Conservation (phyloP, 23 tunicate species). For the Corella eumyota region DNA sequence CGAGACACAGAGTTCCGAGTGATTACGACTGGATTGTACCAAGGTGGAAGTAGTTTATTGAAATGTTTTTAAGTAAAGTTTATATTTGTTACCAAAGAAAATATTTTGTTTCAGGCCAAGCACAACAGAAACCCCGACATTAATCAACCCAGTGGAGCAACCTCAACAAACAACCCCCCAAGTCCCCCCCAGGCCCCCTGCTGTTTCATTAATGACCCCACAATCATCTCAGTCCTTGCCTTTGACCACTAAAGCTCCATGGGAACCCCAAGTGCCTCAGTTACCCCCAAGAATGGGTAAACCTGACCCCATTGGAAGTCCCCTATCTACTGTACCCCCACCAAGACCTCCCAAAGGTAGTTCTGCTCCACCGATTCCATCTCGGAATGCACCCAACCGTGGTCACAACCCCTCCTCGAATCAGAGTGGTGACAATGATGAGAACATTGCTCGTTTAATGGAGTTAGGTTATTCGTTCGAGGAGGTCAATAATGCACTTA, state of each 20-base stretch:
- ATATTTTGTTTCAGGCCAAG: slow-evolving; percentile 1
- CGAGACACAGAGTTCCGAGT: slow-evolving; percentile 55
- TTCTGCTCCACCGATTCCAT: slow-evolving; percentile 18
- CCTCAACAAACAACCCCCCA: too few species aligned
- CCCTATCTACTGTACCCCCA: slow-evolving; percentile 18
- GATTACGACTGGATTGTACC: slow-evolving; percentile 88
- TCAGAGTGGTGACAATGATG: slow-evolving; percentile 22
- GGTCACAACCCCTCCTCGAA: slow-evolving; percentile 6
- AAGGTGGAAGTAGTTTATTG: slow-evolving; percentile 8
- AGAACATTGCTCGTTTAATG: slow-evolving; percentile 83
- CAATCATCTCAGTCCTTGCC: too few species aligned
- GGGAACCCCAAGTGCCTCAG: too few species aligned
- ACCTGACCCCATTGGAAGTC: background rate
- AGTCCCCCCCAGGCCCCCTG: too few species aligned
- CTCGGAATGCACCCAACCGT: background rate
- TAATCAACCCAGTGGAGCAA: background rate
- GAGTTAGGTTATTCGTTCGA: slow-evolving; percentile 83
- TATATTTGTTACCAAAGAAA: too few species aligned
- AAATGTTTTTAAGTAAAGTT: background rate
- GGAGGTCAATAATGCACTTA: slow-evolving; percentile 72
- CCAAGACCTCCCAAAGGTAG: slow-evolving; percentile 28
- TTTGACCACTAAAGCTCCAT: too few species aligned
- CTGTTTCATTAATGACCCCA: too few species aligned
- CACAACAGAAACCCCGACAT: slow-evolving; percentile 3
- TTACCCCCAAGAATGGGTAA: slow-evolving; percentile 5